Base-by-base conservation (phyloP, 2,888 invertebrate species). In the Eupsilia transversa region DNA sequence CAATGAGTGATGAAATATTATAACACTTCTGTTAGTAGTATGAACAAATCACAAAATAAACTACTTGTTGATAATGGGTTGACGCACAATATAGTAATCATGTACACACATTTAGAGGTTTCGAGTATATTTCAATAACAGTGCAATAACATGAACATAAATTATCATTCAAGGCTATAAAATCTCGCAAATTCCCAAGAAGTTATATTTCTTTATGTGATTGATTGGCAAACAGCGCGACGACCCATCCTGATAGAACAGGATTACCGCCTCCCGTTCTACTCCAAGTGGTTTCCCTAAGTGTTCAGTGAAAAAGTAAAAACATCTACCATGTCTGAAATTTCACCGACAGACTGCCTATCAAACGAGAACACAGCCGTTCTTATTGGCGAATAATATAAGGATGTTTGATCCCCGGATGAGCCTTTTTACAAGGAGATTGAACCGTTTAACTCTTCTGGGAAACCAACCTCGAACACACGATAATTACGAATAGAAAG, bases 181-280 rank as follows among this genome's bases (percentile, higher is more conserved):
- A 38, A 60, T 35, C 12, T 46, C 7, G 33, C 27, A 23, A 76
- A 46, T 56, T 33, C 14, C 30, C 9, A 6, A 10, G 49, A 10
- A 61, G 2, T 54, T 33, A n/a, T 27, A 43, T 38, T 52, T 30
- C 1, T n/a, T n/a, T 17, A 30, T 14, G 17, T 54, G 23, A 64
- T 60, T 74, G 43, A 54, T 30, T 74, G 35, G 63, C 63, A 74
- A 43, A 54, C 43, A 41, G 35, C 43, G 17, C 38, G 23, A 74
- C 14, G 17, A 27, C 3, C 14, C n/a, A 76, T n/a, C 43, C 23
- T 72, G 43, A 41, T 49, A 46, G 33, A 38, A 49, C 41, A 6
- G 46, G 17, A 77, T 41, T 14, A 38, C n/a, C n/a, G 9, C 5
- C 30, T 12, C 17, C 17, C 43, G 33, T 17, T 33, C 17, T 30